Evolutionary conservation across 2,888 invertebrate species (phyloP), one percentile per base, ranked within the genome.

Genomic region (Notocelia uddmanniana): DNA sequence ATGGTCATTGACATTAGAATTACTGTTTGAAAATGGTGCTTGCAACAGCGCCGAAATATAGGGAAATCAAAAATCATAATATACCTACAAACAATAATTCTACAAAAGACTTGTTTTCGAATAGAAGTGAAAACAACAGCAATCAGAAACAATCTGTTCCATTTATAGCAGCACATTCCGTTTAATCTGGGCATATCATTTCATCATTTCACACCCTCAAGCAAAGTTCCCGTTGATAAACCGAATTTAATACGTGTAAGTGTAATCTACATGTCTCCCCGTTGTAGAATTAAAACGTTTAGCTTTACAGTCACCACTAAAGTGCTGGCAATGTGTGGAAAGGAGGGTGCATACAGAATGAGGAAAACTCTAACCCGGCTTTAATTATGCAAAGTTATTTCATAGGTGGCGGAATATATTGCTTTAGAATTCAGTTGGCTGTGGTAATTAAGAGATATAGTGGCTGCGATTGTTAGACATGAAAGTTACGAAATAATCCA

Each of bases 281-380:
- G 26, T 11, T 37, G 72, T 57, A 66, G 68, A 68, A 72, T 74
- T 74, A 69, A 70, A 59, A 67, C 59, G 69, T 62, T 64, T 69
- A 69, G 63, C 60, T 73, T 62, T 55, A 74, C 41, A 64, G 64
- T 64, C 59, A 62, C 72, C 72, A 68, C 67, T 74, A 73, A 73
- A 69, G 74, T 74, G 74, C 59, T 52, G 63, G 63, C 67, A 69
- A 69, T 67, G 73, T 74, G 68, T 68, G 62, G 63, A 69, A 72
- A 66, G 69, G 68, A 74, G 74, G 74, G 74, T 74, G 73, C 74
- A 74, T 74, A 73, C 34, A 52, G 41, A 75, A 75, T 73, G 73
- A 75, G 74, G 62, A 72, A 75, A 66, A 73, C 74, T 75, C 69
- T 64, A 75, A 75, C 69, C 69, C 70, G 55, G 60, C 67, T 75